Conservation (phyloP, 2,888 invertebrate genomes). For the Latrodectus elegans region DNA sequence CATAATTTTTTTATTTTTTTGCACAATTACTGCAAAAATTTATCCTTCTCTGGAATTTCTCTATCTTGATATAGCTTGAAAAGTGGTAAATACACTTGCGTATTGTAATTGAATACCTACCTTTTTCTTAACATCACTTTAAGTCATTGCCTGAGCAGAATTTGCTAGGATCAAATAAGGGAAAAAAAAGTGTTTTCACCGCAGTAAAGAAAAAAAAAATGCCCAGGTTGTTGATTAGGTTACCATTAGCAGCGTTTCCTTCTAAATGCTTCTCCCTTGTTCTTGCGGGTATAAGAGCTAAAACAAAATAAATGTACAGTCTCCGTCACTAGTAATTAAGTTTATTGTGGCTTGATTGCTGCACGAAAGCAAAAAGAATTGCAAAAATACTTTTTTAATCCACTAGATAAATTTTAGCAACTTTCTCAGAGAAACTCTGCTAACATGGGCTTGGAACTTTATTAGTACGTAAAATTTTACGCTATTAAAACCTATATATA, state of each 20-base stretch:
- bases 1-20: too few relatives aligned
- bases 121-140: constrained; percentile 1
- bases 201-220: constrained; percentile 22
- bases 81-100: constrained; percentile 53
- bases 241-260: constrained; percentile 61
- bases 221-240: constrained; percentile 55
- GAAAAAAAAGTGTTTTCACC: constrained; percentile 19
- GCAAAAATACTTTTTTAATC: constrained; percentile 59
- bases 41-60: too few relatives aligned
- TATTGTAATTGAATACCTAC: constrained; percentile 33
- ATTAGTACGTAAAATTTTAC: too few relatives aligned
- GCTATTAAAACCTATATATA: too few relatives aligned
- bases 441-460: too few relatives aligned
- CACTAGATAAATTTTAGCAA: too few relatives aligned
- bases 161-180: constrained; percentile 20
- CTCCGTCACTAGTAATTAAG: constrained; percentile 63
- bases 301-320: constrained; percentile 27
- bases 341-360: constrained; percentile 66
- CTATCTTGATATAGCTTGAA: neutral
- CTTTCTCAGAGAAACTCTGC: too few relatives aligned
- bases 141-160: constrained; percentile 7
- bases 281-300: constrained; percentile 11
- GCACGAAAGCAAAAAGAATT: constrained; percentile 55
- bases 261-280: constrained; percentile 55
- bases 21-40: too few relatives aligned